Base-by-base conservation (phyloP, 2,888 invertebrate genomes). In the Nasonia oneida region DNA sequence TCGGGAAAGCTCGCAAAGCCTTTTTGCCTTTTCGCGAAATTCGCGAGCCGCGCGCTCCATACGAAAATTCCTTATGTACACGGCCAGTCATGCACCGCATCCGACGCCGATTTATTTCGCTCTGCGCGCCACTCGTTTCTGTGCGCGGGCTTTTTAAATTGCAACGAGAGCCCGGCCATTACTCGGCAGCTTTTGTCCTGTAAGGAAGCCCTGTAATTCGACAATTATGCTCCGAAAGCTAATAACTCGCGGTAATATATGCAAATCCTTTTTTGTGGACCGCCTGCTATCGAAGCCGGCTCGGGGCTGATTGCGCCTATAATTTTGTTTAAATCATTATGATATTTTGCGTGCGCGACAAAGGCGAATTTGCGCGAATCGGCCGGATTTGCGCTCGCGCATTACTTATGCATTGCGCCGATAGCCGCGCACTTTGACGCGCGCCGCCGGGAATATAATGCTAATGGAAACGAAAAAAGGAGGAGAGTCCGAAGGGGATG, bases 401-500 rank as follows among this genome's bases (percentile, higher is more conserved):
- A n/a, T 61, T 61, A 67, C 29, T 67, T 67, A 67, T 67, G 64
- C 64, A 67, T 29, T 33, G 4, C 23, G 23, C 23, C 23, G 23
- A 23, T 23, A 23, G 23, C 23, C 23, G 23, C 23, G 23, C 23
- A 23, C 23, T 23, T 23, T 23, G 23, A 23, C 23, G 29, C 29
- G 10, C 53, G 57, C n/a, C 47, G 47, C 37, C 57, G 12, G 70
- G 39, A 70, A 74, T 79, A 67, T 76, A 42, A 76, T 80, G n/a
- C 67, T 76, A 84, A 75, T 47, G 57, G 50, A 50, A 84, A 75
- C 23, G 29, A 78, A 85, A 85, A 85, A 73, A 61, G 23, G 29
- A 67, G 33, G 33, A 8, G 33, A 70, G 33, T 76, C n/a, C 57
- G 15, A 61, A 12, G 75, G 18, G 73, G 47, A 74, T 79, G 53